phyloP scores from a whole-genome alignment of 2,113 vertebrate genomes.

The Anser brachyrhynchus region DNA sequence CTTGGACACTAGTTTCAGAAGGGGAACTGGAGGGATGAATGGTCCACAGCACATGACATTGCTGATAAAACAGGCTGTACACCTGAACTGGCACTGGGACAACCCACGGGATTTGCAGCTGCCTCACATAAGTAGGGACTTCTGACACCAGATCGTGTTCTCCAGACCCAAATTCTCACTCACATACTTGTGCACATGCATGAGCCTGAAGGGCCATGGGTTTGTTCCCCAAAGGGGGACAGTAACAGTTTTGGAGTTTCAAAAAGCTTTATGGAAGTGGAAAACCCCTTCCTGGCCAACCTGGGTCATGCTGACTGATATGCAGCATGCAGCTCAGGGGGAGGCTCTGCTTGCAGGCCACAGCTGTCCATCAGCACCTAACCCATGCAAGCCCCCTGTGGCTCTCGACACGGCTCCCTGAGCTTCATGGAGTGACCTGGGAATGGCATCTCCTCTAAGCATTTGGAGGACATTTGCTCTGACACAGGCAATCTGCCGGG shows the following conservation, averaged over 20 bases:
- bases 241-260: background rate
- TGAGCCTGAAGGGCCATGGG: background rate
- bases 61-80: background rate
- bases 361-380: background rate
- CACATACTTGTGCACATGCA: background rate
- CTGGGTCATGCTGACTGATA: background rate
- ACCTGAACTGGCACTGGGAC: background rate
- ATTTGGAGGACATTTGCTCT: background rate
- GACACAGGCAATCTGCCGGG: background rate
- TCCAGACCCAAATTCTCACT: background rate
- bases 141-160: background rate
- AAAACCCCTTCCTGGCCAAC: background rate
- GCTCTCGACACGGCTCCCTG: background rate
- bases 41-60: too few species aligned
- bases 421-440: background rate
- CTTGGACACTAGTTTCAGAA: background rate
- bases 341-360: background rate
- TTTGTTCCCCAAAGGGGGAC: background rate
- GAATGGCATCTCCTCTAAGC: background rate
- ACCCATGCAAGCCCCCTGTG: background rate
- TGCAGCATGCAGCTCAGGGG: background rate
- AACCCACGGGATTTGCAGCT: background rate
- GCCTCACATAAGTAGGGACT: background rate
- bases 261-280: background rate
- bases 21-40: background rate